Percentiles rank a stretch among this genome's conserved stretches.
Evolutionary conservation across 2,113 vertebrate species (phyloP).

Genomic region (Lophura nycthemera): DNA sequence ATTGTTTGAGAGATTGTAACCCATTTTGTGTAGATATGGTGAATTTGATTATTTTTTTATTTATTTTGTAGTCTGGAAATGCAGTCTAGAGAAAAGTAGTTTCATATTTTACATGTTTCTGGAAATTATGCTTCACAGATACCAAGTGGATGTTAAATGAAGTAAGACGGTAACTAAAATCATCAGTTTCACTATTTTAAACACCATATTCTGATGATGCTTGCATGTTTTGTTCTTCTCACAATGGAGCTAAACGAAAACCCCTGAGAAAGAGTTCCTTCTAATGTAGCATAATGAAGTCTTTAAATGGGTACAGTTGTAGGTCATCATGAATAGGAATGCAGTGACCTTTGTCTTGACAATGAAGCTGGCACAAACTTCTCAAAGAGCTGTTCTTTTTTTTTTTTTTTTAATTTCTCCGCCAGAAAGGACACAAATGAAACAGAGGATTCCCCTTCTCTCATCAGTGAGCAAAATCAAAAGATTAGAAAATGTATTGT

Average conservation of each 20-base stretch:
- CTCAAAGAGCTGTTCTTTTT: constrained; percentile 39
- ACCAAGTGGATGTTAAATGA: not conserved
- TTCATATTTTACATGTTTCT: not conserved
- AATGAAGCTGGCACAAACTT: constrained; percentile 53
- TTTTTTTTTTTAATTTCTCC: not conserved
- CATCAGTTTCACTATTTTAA: not conserved
- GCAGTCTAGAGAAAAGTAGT: not conserved
- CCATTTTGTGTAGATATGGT: not conserved
- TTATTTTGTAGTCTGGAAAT: not conserved
- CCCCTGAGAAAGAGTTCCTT: constrained; percentile 60
- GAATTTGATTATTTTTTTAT: not conserved
- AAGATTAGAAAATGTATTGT: constrained; percentile 35
- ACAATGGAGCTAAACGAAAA: constrained; percentile 64
- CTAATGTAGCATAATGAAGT: constrained; percentile 59
- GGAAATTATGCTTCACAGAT: not conserved
- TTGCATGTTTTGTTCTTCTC: constrained; percentile 46
- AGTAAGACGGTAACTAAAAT: constrained; percentile 17
- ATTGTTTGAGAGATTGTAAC: not conserved
- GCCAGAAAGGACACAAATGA: constrained; percentile 31
- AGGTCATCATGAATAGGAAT: constrained; percentile 64
- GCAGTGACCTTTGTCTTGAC: constrained; percentile 65
- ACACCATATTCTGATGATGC: not conserved
- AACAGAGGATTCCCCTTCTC: constrained; percentile 26
- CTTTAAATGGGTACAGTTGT: constrained; percentile 63
- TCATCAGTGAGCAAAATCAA: constrained; percentile 63